phyloP scores from a whole-genome alignment of 2,888 invertebrate species.

The Augiades crinisus region DNA sequence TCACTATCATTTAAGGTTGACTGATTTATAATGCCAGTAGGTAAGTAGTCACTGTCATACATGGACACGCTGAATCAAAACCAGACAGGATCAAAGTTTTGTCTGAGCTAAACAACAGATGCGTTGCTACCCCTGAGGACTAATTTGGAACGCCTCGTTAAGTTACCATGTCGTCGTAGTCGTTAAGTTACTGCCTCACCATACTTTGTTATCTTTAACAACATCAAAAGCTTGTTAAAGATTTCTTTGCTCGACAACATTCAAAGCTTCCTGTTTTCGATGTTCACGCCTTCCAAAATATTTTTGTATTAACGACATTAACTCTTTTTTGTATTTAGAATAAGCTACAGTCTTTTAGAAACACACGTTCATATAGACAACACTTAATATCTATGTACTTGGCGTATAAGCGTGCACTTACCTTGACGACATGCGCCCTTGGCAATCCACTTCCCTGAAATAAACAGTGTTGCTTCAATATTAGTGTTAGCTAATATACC shows the following conservation, averaged over 20 bases:
- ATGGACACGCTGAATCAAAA: too few relatives aligned
- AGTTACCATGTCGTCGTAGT: too few relatives aligned
- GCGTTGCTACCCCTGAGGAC: too few relatives aligned
- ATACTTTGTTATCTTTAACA: conserved; percentile 34
- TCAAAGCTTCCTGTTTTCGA: conserved; percentile 38
- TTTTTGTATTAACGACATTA: not conserved
- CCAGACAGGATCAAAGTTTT: too few relatives aligned
- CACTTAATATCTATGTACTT: conserved; percentile 13
- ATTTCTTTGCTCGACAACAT: conserved; percentile 38
- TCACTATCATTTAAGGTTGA: too few relatives aligned
- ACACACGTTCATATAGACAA: not conserved
- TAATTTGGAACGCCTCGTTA: too few relatives aligned
- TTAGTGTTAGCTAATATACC: conserved; percentile 32
- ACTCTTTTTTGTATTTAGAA: not conserved
- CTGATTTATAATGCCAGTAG: too few relatives aligned
- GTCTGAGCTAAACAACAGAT: too few relatives aligned
- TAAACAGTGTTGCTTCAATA: conserved; percentile 57
- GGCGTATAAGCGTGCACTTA: conserved; percentile 63
- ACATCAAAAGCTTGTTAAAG: conserved; percentile 47
- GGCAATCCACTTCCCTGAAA: conserved; percentile 75
- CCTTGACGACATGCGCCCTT: conserved; percentile 70
- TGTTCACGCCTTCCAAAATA: not conserved
- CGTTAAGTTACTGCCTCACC: conserved; percentile 71
- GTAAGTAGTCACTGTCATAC: too few relatives aligned
- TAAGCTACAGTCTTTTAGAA: too few relatives aligned